Evolutionary conservation across 2,888 invertebrate genomes (phyloP), one percentile per base, ranked within the genome.

Genomic region (Dolomedes plantarius): DNA sequence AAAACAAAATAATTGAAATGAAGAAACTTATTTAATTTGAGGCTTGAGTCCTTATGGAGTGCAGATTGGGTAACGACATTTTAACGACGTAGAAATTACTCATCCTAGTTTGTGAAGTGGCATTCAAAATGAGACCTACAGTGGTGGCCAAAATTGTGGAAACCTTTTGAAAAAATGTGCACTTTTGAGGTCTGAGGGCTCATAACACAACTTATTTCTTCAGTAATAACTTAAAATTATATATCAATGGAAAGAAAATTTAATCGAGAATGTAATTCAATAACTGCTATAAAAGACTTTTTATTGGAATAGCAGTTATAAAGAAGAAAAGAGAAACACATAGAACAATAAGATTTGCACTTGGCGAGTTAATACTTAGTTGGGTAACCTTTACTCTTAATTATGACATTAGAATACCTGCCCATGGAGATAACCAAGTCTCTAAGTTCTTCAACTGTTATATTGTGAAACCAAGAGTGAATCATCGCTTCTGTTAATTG

Each of bases 241-340:
- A n/a, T n/a, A n/a, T 68, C 31, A 68, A 9, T 72, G 72, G 50
- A 72, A 72, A 72, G 6, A 50, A 46, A 72, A 72, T 72, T 72
- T 46, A 46, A 50, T 46, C 46, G 28, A 72, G 29, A 72, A 36
- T 46, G 3, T 46, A 50, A 23, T 46, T 23, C 5, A 72, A 50
- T 41, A 72, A 72, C 6, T 29, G 31, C 31, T 19, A 65, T 29
- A 16, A 46, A 46, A n/a, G n/a, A n/a, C n/a, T n/a, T n/a, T n/a
- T n/a, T n/a, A n/a, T n/a, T n/a, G n/a, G n/a, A n/a, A n/a, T 2
- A n/a, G 16, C 46, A 46, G 9, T 46, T 46, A 11, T 13, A 56
- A 36, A 31, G 9, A 68, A 29, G 31, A 65, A 28, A 1, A 29
- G 36, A 68, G 32, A 68, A 9, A 32, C 23, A 23, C 56, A 32